Percentiles rank a stretch among this genome's conserved stretches.
These are phyloP conservation scores for Drosophila rufa DNA, from an alignment of 1,140 invertebrate genomes.

Conservation along the genomic window DNA sequence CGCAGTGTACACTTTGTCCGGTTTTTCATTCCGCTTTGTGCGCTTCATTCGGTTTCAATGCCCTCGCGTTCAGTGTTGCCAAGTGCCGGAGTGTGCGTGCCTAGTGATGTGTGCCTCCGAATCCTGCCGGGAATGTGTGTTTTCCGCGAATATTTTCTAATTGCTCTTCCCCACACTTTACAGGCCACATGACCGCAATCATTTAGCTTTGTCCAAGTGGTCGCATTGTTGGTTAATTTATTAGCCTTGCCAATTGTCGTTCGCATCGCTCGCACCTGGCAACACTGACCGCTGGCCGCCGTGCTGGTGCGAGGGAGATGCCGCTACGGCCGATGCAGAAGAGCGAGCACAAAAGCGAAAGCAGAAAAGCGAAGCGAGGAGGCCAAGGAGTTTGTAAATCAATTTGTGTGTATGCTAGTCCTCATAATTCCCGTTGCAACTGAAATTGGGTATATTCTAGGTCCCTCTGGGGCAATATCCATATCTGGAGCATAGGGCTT, in stretches of 20 bases:
- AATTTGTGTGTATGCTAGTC: conserved; percentile 84
- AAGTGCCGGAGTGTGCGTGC: conserved; percentile 26
- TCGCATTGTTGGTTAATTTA: conserved; percentile 17
- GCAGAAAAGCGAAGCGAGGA: conserved; percentile 75
- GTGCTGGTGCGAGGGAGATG: conserved; percentile 53
- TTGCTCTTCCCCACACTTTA: neutral
- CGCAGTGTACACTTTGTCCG: conserved; percentile 75
- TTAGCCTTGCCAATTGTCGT: neutral
- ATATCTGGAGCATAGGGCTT: neutral
- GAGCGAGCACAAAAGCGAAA: conserved; percentile 71
- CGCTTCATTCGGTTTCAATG: conserved; percentile 74
- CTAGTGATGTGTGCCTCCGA: conserved; percentile 49
- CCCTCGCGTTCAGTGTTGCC: conserved; percentile 70
- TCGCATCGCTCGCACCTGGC: conserved; percentile 40
- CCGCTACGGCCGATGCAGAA: conserved; percentile 48
- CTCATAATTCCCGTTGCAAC: conserved; percentile 58
- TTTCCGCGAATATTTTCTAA: conserved; percentile 10
- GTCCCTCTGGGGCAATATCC: conserved; percentile 1
- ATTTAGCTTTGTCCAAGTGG: neutral
- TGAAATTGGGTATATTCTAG: conserved; percentile 55
- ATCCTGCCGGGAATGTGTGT: neutral
- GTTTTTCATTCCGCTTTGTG: conserved; percentile 74
- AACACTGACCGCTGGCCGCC: conserved; percentile 38
- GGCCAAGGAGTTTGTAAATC: conserved; percentile 78
- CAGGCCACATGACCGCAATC: neutral